Evolutionary conservation across 1,140 invertebrate genomes (phyloP), one percentile per base, ranked within the genome.

Genomic region (Lerema accius): DNA sequence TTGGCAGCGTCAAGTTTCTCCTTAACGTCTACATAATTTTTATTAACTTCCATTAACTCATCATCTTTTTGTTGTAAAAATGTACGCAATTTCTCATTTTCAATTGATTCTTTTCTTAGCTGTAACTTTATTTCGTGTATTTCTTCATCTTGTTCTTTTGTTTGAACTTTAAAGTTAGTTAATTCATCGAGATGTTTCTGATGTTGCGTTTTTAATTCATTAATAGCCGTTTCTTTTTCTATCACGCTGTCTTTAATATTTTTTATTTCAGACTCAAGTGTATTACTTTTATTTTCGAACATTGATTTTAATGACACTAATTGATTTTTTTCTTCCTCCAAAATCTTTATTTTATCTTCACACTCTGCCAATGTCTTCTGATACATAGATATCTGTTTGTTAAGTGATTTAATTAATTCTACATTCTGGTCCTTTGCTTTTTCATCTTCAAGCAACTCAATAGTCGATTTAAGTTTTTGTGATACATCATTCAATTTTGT

Each of bases 111-210:
- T 76, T 90, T 90, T 60, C 86, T 76, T n/a, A 92, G 56, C 43
- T 89, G 82, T 50, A 87, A 70, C 60, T 91, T 91, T 49, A 92
- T 86, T 83, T 90, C 84, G 35, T 92, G 88, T 61, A 94, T 91
- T 71, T 93, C 92, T 77, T 92, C 79, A 68, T 94, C 90, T 68
- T 92, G 93, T 37, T 91, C 82, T 67, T 86, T 89, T 16, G 90
- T 81, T 78, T 92, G 82, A n/a, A 71, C 32, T 55, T 89, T 69
- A 5, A 92, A 67, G 64, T 80, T 69, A 51, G 76, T 68, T 51
- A 92, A 84, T 68, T 91, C 86, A 53, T 89, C 88, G 26, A 64
- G 26, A 56, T 85, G 78, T 64, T 86, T 89, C 49, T 86, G 76
- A 61, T 88, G 86, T 17, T 84, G 86, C 3, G 61, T 59, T 55